Conservation (phyloP, 2,888 invertebrate genomes). For the Conchocele bisecta region DNA sequence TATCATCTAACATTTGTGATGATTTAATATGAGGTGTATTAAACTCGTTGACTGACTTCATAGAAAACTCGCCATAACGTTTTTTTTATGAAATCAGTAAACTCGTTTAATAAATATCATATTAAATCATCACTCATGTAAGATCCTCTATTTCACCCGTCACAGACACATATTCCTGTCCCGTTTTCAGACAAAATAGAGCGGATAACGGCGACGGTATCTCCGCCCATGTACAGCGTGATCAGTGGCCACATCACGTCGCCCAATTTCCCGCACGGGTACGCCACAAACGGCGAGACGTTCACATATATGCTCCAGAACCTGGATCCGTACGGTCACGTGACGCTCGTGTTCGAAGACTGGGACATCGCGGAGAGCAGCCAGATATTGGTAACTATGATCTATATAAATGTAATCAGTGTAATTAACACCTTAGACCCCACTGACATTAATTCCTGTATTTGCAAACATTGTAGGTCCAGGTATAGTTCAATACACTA, state of each 20-base stretch:
- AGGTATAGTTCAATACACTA: no score
- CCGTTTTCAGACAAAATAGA: slow-evolving; percentile 70
- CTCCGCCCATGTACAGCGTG: slow-evolving; percentile 60
- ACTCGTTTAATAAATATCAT: no score
- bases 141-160: not conserved
- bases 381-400: slow-evolving; percentile 68
- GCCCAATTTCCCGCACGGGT: slow-evolving; percentile 77
- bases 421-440: no score
- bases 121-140: no score
- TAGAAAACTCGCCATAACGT: no score
- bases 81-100: no score
- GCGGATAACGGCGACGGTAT: slow-evolving; percentile 68
- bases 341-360: slow-evolving; percentile 74
- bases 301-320: slow-evolving; percentile 76
- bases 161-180: not conserved
- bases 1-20: no score
- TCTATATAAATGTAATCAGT: not conserved
- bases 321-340: slow-evolving; percentile 75
- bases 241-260: slow-evolving; percentile 68
- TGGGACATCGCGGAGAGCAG: slow-evolving; percentile 76
- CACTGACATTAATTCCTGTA: no score
- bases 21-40: no score
- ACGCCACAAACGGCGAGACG: slow-evolving; percentile 77
- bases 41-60: no score
- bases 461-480: no score